Evolutionary conservation across 1,140 invertebrate species (phyloP), one percentile per base, ranked within the genome.

Genomic region (Calliphora vicina): DNA sequence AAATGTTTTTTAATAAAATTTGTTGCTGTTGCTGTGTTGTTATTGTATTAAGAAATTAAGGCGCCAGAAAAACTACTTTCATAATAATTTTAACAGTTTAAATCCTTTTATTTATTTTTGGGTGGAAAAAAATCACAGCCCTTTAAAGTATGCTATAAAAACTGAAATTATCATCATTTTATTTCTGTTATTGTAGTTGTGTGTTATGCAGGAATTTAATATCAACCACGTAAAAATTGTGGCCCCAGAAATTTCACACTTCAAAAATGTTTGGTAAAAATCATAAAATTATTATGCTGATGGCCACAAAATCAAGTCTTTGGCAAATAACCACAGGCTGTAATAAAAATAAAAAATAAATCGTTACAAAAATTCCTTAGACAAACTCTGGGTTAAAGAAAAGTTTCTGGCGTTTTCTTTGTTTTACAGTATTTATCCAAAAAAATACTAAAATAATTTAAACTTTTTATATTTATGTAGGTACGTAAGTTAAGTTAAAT

Each of bases 281-380:
- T 78, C 74, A 78, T 78, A 78, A 78, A 78, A 76, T 67, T 43
- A 78, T 78, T 78, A 78, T 78, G 74, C 23, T 78, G 74, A 78
- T 78, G 74, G 74, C 74, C 35, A 78, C 42, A 35, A 35, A 78
- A 78, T 43, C n/a, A 20, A 45, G 5, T 23, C 35, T 43, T 42
- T 76, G 15, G 74, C 74, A 78, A 78, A 78, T 43, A 78, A 78
- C 74, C 35, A 26, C 35, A 42, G 74, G 74, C 74, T 6, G 29
- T 76, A 76, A 76, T 29, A 29, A 35, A 35, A 35, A 8, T 8
- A 35, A 35, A 35, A 35, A 23, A 27, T 12, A 35, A 45, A 43
- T 25, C 42, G 15, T 25, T 20, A 9, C 72, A 78, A 42, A 78
- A 25, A 43, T 45, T 74, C 13, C 61, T 67, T 67, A 67, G 23